Evolutionary conservation across 2,797 vertebrate genomes (phyloP), one percentile per base, ranked within the genome.

Genomic region (Gephyroberyx darwinii): DNA sequence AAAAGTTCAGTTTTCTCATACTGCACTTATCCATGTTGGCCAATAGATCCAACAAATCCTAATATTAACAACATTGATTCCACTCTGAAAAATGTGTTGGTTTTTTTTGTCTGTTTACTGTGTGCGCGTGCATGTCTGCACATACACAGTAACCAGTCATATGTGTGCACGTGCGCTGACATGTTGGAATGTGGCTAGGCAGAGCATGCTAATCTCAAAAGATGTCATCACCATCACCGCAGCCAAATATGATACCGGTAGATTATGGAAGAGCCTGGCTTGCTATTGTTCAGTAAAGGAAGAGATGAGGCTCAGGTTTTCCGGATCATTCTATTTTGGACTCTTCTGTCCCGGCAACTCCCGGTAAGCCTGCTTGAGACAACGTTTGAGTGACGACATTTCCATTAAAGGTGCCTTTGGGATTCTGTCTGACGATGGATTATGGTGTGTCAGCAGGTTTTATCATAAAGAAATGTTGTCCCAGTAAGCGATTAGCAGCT

Each of bases 311-410:
- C 81, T 91, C 74, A 71, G 33, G 22, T 84, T 88, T 74, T 83
- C 67, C 69, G 75, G 74, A 78, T 71, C 55, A 54, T 50, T 85
- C 89, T 93, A 92, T 93, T 93, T 92, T 70, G n/a, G 74, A 87
- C 78, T 71, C 52, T 64, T 85, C 65, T 82, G 47, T 79, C 74
- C 78, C 43, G 66, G 85, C 63, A 82, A 77, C 72, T 81, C 60
- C 35, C 33, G 61, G 65, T 51, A 67, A 51, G 10, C 35, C 64
- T 5, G 53, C 57, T 70, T 48, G 19, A 74, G 12, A 75, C 63
- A 22, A 52, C 69, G 81, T 84, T 69, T 65, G 31, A 61, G 17
- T 75, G 61, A 68, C 39, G 65, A 41, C 39, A 64, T 86, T 77
- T 35, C 39, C 39, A 30, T 26, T 33, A 54, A 72, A 17, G 41